phyloP scores from a whole-genome alignment of 2,113 vertebrate species.

The Gobius niger region DNA sequence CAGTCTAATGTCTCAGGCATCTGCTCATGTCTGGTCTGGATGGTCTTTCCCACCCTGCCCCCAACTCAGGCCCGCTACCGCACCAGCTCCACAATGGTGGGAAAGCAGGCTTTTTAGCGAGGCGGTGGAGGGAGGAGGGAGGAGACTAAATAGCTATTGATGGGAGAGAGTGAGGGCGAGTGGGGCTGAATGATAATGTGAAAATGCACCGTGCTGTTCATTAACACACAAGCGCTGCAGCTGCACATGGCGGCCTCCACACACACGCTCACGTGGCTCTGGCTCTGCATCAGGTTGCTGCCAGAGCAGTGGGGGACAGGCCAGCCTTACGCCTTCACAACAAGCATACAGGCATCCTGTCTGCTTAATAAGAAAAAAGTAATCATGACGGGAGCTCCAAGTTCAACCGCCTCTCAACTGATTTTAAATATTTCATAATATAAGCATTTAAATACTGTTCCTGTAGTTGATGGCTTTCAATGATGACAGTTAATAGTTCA shows the following conservation, averaged over 20 bases:
- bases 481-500: neutral
- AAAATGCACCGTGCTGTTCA: constrained; percentile 71
- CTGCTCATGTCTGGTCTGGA: constrained; percentile 79
- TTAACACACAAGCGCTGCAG: constrained; percentile 72
- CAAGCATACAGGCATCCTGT: neutral
- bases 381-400: constrained; percentile 6
- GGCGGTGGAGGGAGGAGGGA: constrained; percentile 24
- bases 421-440: neutral
- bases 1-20: constrained; percentile 79
- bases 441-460: neutral
- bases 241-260: constrained; percentile 71
- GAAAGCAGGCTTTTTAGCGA: constrained; percentile 67
- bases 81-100: constrained; percentile 76
- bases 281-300: constrained; percentile 40
- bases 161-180: constrained; percentile 49
- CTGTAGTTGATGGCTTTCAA: neutral
- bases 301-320: constrained; percentile 21
- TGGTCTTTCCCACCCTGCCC: constrained; percentile 77
- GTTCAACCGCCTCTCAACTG: neutral
- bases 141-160: constrained; percentile 63
- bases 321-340: constrained; percentile 25
- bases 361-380: constrained; percentile 9
- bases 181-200: constrained; percentile 75
- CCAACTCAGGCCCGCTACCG: constrained; percentile 57
- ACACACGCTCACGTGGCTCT: constrained; percentile 60